These are phyloP conservation scores for Zelostemma sp. DNA, from an alignment of 1,140 invertebrate species.

Conservation along the genomic window DNA sequence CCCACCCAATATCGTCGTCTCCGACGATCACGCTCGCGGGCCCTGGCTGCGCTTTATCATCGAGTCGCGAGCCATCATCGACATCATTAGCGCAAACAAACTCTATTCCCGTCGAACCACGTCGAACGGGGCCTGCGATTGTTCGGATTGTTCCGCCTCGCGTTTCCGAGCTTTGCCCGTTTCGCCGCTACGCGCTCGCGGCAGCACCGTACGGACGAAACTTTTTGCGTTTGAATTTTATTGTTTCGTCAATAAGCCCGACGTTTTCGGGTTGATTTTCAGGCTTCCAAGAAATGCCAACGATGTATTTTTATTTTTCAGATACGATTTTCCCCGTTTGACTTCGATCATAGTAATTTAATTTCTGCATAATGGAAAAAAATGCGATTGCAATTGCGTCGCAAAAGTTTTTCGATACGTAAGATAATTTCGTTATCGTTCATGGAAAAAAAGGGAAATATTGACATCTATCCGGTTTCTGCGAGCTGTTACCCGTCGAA, in stretches of 20 bases:
- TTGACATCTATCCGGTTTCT: not conserved
- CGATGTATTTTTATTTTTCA: not conserved
- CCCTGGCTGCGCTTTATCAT: constrained; percentile 32
- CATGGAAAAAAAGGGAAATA: not conserved
- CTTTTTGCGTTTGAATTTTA: not conserved
- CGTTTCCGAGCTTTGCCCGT: too few relatives aligned
- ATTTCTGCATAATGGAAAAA: too few relatives aligned
- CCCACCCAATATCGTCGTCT: constrained; percentile 38
- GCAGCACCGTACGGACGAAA: not conserved
- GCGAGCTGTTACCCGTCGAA: constrained; percentile 23
- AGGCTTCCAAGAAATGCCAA: not conserved
- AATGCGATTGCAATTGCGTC: not conserved
- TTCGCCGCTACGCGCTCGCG: not conserved
- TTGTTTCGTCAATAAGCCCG: not conserved
- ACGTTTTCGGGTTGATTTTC: not conserved
- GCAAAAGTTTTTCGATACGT: not conserved
- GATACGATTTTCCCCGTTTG: too few relatives aligned
- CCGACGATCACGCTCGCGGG: constrained; percentile 37
- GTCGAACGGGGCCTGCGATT: constrained; percentile 11
- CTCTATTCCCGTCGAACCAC: constrained; percentile 35
- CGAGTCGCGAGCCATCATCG: constrained; percentile 24
- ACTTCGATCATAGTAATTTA: too few relatives aligned
- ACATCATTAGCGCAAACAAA: constrained; percentile 34
- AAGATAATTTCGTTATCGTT: not conserved
- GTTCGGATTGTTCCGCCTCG: constrained; percentile 20